Conservation (phyloP, 2,113 vertebrate species). For the Eurypyga helias region DNA sequence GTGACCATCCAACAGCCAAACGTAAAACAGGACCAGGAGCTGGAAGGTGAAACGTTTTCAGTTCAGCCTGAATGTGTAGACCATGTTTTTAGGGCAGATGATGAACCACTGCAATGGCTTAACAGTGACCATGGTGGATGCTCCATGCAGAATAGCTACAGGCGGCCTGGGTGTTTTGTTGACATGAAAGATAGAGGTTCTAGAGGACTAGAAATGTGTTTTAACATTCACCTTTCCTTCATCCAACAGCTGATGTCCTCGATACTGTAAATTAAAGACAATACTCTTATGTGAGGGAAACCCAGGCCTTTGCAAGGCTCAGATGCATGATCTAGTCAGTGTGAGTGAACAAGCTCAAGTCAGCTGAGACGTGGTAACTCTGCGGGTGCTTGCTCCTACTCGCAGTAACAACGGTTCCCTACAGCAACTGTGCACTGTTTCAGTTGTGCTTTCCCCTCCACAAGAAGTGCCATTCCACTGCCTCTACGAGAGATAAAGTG, state of each 20-base stretch:
- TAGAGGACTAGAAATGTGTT: neutral
- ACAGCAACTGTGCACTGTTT: neutral
- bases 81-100: neutral
- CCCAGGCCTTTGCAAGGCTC: neutral
- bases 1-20: neutral
- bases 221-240: neutral
- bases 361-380: neutral
- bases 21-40: neutral
- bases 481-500: neutral
- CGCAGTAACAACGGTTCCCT: conserved; percentile 8
- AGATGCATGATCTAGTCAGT: neutral
- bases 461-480: neutral
- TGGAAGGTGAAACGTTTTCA: neutral
- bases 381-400: neutral
- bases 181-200: neutral
- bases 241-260: neutral
- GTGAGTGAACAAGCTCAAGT: neutral
- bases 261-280: neutral
- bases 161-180: neutral
- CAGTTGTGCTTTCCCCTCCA: neutral
- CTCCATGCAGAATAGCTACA: neutral
- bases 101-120: neutral
- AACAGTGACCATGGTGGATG: neutral
- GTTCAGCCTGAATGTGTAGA: neutral
- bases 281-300: neutral